Evolutionary conservation across 2,888 invertebrate species (phyloP), one percentile per base, ranked within the genome.

Genomic region (Leptopilina syphax): DNA sequence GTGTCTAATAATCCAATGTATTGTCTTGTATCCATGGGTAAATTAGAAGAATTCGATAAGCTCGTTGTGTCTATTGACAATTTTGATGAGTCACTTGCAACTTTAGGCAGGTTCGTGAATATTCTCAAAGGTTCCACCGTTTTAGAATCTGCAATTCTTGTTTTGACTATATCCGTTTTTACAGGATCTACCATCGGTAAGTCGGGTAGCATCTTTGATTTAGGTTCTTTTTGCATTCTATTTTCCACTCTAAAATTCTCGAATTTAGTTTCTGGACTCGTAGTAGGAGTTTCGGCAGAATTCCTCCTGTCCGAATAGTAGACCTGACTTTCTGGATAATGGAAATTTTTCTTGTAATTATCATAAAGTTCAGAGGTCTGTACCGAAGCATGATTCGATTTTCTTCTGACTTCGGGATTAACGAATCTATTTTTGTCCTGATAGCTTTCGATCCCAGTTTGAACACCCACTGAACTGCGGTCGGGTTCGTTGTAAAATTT

Each of bases 351-450:
- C 34, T 57, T 73, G 4, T 24, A 13, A 18, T 18, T 73, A 9
- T 73, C 57, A 57, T 34, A 73, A 24, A 73, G 13, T n/a, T 73
- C 73, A 0, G 73, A 73, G 0, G 86, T 88, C 63, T 89, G 88
- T 0, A 88, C 87, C 1, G 86, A 87, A 9, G 80, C 89, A 70
- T 86, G 87, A n/a, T 34, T 54, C 9, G 57, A 73, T 57, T 57
- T 73, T 73, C 57, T 24, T 41, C 34, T 73, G 9, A n/a, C 9
- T 34, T 73, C 73, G 0, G 18, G 10, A 24, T 73, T 34, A 4
- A 18, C 24, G 9, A 70, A 70, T 13, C 34, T 73, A 34, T 57
- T 73, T n/a, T 67, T n/a, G 8, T 70, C 70, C 50, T 27, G 73
- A 73, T 57, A 57, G n/a, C 13, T 24, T 34, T 34, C 41, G 57